Evolutionary conservation across 2,888 invertebrate species (phyloP).

Genomic region (Opisthograptis luteolata): DNA sequence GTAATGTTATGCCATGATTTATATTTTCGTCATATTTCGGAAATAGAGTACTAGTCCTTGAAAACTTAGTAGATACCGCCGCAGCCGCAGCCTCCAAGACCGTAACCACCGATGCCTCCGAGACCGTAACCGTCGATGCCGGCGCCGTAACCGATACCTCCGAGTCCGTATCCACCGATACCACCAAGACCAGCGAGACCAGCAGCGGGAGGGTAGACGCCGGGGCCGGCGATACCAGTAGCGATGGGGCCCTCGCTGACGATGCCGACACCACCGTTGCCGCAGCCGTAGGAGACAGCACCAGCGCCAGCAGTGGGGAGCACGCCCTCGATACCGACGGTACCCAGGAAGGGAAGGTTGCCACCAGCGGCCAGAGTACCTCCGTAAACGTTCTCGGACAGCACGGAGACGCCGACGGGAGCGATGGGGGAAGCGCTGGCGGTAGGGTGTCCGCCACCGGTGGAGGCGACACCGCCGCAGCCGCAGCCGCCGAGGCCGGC

Average conservation of each 20-base stretch:
- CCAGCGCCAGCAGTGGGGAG: slow-evolving; percentile 38
- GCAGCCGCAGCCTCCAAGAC: background rate
- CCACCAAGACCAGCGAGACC: slow-evolving; percentile 8
- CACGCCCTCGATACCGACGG: slow-evolving; percentile 3
- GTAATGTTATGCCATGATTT: too few relatives aligned
- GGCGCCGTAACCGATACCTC: too few relatives aligned
- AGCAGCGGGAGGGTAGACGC: background rate
- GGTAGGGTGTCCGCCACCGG: slow-evolving; percentile 24
- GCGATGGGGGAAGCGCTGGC: slow-evolving; percentile 35
- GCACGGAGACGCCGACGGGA: slow-evolving; percentile 34
- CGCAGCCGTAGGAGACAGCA: slow-evolving; percentile 37
- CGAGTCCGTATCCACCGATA: background rate
- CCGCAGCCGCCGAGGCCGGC: slow-evolving; percentile 20
- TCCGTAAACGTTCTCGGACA: slow-evolving; percentile 21
- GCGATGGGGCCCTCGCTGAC: slow-evolving; percentile 12
- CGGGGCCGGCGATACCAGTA: slow-evolving; percentile 14
- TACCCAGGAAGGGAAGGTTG: slow-evolving; percentile 26
- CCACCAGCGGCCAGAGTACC: slow-evolving; percentile 10
- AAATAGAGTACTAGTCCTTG: too few relatives aligned
- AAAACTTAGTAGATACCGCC: background rate
- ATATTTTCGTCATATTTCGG: too few relatives aligned
- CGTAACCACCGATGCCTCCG: background rate
- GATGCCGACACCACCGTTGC: slow-evolving; percentile 22
- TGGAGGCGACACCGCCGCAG: slow-evolving; percentile 8
- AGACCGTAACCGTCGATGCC: background rate